Evolutionary conservation across 2,797 vertebrate species (phyloP).

Genomic region (Lagocephalus sceleratus): DNA sequence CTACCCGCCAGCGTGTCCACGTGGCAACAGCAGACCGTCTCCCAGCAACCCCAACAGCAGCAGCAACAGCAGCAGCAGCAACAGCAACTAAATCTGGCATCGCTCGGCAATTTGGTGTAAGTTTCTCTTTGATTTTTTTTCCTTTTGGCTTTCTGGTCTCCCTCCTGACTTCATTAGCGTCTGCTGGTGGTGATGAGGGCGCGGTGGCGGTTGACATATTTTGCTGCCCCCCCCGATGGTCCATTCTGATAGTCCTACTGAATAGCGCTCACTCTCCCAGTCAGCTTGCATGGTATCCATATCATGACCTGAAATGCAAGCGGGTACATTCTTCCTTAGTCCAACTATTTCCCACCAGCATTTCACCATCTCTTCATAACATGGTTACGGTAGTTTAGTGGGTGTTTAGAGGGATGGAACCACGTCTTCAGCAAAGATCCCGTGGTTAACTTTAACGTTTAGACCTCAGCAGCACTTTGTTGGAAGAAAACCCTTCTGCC

Average conservation of each 20-base stretch:
- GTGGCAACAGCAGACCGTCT: conserved; percentile 86
- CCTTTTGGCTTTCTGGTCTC: not conserved
- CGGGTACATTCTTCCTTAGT: conserved; percentile 47
- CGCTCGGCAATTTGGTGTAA: conserved; percentile 94
- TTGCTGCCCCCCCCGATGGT: conserved; percentile 8
- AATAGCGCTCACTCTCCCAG: conserved; percentile 31
- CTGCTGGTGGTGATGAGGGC: not conserved
- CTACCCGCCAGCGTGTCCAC: conserved; percentile 87
- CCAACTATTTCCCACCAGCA: conserved; percentile 59
- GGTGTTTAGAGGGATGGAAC: not conserved
- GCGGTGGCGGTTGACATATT: not conserved
- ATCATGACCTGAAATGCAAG: conserved; percentile 58
- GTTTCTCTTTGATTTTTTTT: conserved; percentile 38
- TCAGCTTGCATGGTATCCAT: conserved; percentile 65
- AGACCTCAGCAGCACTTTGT: no score
- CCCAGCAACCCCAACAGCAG: conserved; percentile 82
- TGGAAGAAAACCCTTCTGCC: no score
- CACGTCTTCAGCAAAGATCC: not conserved
- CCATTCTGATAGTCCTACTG: conserved; percentile 13
- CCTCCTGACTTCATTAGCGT: conserved; percentile 2
- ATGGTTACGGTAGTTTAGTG: conserved; percentile 22
- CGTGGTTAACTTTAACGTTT: no score
- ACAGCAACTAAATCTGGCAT: conserved; percentile 83
- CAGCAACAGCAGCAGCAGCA: conserved; percentile 45
- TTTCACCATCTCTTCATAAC: conserved; percentile 66